Evolutionary conservation across 2,113 vertebrate genomes (phyloP).

Genomic region (Crotalus tigris): DNA sequence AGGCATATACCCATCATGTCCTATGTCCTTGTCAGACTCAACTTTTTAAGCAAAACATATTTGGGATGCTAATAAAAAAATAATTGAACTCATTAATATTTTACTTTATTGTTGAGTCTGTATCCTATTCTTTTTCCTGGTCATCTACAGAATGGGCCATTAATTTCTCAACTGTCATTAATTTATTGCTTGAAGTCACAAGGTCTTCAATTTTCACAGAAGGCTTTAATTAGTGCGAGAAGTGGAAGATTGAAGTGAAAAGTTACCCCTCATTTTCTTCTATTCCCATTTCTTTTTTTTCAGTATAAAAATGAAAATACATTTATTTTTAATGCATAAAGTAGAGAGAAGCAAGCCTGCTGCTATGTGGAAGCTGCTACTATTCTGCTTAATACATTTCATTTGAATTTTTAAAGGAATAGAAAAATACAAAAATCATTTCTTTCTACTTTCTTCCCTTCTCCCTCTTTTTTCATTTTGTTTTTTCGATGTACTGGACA

Average conservation of each 20-base stretch:
- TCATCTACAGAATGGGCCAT: slow-evolving; percentile 24
- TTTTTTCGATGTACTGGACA: slow-evolving; percentile 17
- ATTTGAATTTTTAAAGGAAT: slow-evolving; percentile 58
- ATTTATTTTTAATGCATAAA: slow-evolving; percentile 55
- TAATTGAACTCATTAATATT: slow-evolving; percentile 21
- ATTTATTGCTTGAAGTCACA: slow-evolving; percentile 30
- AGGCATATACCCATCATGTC: slow-evolving; percentile 22
- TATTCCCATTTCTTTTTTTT: neutral
- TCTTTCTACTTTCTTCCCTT: slow-evolving; percentile 11
- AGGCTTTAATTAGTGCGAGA: slow-evolving; percentile 19
- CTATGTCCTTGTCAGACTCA: slow-evolving; percentile 5
- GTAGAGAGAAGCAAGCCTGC: slow-evolving; percentile 49
- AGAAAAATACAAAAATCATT: slow-evolving; percentile 20
- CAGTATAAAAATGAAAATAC: slow-evolving; percentile 37
- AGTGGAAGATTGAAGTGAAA: neutral
- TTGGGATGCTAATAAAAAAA: slow-evolving; percentile 19
- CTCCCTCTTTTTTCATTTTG: neutral
- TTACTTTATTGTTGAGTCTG: slow-evolving; percentile 21
- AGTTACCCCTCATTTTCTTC: neutral
- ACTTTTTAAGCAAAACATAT: slow-evolving; percentile 9
- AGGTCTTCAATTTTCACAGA: slow-evolving; percentile 8
- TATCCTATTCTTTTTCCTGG: neutral
- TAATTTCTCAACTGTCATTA: slow-evolving; percentile 20
- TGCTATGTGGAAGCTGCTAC: slow-evolving; percentile 18
- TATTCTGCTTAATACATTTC: slow-evolving; percentile 56